Evolutionary conservation across 2,797 vertebrate genomes (phyloP).

Genomic region (Channa striata): DNA sequence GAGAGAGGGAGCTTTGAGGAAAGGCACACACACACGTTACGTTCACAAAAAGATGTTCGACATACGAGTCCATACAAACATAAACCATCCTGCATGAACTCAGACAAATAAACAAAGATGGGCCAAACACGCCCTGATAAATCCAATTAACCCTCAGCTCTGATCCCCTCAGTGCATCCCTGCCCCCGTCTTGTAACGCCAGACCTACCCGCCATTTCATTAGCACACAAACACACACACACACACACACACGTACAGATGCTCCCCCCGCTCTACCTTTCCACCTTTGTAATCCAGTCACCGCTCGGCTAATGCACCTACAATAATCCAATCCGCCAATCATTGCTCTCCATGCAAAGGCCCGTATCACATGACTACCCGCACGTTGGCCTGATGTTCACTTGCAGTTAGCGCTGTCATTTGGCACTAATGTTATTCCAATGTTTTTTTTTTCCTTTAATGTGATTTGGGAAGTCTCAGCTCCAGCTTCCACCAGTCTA

Average conservation of each 20-base stretch:
- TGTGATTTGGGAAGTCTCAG: conserved; percentile 82
- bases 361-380: conserved; percentile 80
- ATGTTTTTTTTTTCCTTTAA: conserved; percentile 78
- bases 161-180: conserved; percentile 61
- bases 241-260: conserved; percentile 6
- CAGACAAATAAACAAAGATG: conserved; percentile 63
- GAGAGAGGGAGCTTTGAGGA: conserved; percentile 45
- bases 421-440: conserved; percentile 84
- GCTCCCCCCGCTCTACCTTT: conserved; percentile 33
- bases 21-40: conserved; percentile 20
- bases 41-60: conserved; percentile 45
- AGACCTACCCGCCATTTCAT: conserved; percentile 84
- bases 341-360: conserved; percentile 64
- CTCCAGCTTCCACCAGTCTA: conserved; percentile 77
- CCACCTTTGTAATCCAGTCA: conserved; percentile 75
- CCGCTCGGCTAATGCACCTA: conserved; percentile 79
- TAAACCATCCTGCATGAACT: conserved; percentile 54
- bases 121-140: conserved; percentile 71
- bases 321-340: conserved; percentile 86
- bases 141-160: conserved; percentile 72
- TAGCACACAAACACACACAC: conserved; percentile 52
- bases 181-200: conserved; percentile 78
- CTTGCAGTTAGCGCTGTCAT: conserved; percentile 79
- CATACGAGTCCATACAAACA: conserved; percentile 52
- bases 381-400: conserved; percentile 59